Evolutionary conservation across 2,797 vertebrate genomes (phyloP).

Genomic region (Gouania willdenowi): DNA sequence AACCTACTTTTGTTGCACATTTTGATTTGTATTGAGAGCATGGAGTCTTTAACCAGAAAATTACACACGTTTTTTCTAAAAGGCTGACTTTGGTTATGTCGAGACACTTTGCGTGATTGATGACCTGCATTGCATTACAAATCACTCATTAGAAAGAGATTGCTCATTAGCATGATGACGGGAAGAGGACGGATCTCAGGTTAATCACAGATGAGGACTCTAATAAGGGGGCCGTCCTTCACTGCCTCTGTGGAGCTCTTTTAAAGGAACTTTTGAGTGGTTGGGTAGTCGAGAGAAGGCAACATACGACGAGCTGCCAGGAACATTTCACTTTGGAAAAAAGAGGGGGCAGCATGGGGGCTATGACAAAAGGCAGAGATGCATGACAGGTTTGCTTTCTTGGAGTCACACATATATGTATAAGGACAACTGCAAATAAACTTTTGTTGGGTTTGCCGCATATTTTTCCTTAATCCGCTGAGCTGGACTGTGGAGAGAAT

Average conservation of each 20-base stretch:
- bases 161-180: conserved; percentile 54
- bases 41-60: too few species aligned
- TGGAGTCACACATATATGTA: too few species aligned
- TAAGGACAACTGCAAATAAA: conserved; percentile 4
- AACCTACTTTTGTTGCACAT: too few species aligned
- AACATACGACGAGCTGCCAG: conserved; percentile 10
- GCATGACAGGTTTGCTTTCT: conserved; percentile 8
- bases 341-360: too few species aligned
- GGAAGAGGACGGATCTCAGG: conserved; percentile 34
- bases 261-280: conserved; percentile 26
- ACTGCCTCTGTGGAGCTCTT: conserved; percentile 24
- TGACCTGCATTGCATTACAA: conserved; percentile 33
- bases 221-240: conserved; percentile 37
- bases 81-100: conserved; percentile 7
- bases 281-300: conserved; percentile 12
- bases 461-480: conserved; percentile 10
- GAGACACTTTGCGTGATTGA: conserved; percentile 35
- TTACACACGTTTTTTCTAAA: too few species aligned
- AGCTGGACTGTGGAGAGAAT: conserved; percentile 6
- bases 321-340: background rate
- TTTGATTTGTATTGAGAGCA: too few species aligned
- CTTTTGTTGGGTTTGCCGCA: background rate
- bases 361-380: background rate
- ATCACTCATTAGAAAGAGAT: conserved; percentile 43
- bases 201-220: conserved; percentile 53